These are phyloP conservation scores for Brachyrhaphis roseni DNA, from an alignment of 2,797 vertebrate genomes.

Conservation along the genomic window DNA sequence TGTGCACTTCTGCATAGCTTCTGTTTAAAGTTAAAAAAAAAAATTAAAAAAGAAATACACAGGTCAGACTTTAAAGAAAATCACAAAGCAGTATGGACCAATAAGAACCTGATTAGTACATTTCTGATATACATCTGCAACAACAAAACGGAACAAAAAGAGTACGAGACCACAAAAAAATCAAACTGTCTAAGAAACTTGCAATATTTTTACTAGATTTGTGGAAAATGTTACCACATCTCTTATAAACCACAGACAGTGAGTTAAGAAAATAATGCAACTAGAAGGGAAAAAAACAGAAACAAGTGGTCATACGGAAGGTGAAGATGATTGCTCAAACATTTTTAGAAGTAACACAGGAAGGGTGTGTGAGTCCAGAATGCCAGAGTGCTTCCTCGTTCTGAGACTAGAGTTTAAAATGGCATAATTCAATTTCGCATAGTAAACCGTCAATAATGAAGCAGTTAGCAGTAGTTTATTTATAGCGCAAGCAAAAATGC, in stretches of 20 bases:
- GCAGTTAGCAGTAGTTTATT: constrained; percentile 9
- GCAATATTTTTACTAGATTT: not conserved
- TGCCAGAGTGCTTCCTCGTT: constrained; percentile 24
- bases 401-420: constrained; percentile 5
- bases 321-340: constrained; percentile 3
- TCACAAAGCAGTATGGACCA: not conserved
- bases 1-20: not conserved
- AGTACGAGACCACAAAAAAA: not conserved
- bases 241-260: not conserved
- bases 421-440: not conserved
- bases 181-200: too few species aligned
- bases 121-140: not conserved
- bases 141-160: not conserved
- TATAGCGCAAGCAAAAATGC: constrained; percentile 17
- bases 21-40: not conserved
- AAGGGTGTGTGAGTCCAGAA: constrained; percentile 8
- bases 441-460: constrained; percentile 23
- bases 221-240: not conserved
- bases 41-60: not conserved
- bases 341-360: constrained; percentile 13
- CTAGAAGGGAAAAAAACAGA: not conserved
- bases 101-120: not conserved
- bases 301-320: not conserved
- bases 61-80: not conserved
- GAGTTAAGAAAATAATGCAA: not conserved